Conservation (phyloP, 2,113 vertebrate species). For the Silurus glanis region DNA sequence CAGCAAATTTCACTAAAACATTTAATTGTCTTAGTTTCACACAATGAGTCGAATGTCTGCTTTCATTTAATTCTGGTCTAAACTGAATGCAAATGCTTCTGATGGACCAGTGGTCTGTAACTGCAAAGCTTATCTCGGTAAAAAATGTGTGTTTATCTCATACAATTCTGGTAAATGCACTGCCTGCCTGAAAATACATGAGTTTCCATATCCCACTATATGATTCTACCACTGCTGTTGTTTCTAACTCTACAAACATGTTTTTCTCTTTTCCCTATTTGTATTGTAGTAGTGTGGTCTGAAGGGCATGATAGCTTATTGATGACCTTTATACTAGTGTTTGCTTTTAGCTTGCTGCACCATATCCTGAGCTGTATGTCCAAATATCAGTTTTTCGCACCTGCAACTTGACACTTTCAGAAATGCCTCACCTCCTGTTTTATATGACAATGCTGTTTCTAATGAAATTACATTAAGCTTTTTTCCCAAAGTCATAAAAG, state of each 20-base stretch:
- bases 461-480: not conserved
- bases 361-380: constrained; percentile 13
- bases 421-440: constrained; percentile 59
- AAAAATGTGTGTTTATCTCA: constrained; percentile 33
- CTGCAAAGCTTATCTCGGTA: constrained; percentile 30
- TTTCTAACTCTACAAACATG: not conserved
- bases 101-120: constrained; percentile 38
- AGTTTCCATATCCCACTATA: not conserved
- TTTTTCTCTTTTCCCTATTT: not conserved
- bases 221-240: not conserved
- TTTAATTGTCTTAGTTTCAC: constrained; percentile 50
- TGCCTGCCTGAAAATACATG: constrained; percentile 2
- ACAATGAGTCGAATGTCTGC: constrained; percentile 23
- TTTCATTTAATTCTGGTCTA: constrained; percentile 33
- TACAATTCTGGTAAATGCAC: not conserved
- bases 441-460: constrained; percentile 15
- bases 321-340: not conserved
- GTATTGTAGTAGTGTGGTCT: not conserved
- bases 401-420: constrained; percentile 56
- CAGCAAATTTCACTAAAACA: constrained; percentile 42
- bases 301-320: not conserved
- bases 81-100: constrained; percentile 35
- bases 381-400: not conserved
- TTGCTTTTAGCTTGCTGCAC: not conserved
- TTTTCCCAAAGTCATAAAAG: constrained; percentile 12